phyloP scores from a whole-genome alignment of 2,888 invertebrate genomes.

The Thyatira batis region DNA sequence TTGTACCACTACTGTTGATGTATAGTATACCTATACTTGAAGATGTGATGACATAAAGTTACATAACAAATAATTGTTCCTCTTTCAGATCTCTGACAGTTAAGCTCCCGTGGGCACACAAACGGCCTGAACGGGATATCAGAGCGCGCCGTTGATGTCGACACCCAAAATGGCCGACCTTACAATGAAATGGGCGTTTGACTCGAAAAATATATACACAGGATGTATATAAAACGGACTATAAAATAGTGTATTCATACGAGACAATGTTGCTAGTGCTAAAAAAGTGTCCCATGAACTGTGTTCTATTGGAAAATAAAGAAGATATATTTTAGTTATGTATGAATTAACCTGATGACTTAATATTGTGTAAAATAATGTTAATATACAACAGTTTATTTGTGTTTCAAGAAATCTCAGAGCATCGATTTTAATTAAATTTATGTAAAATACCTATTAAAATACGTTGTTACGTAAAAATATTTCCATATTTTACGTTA shows the following conservation, averaged over 20 bases:
- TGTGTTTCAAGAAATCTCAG: not conserved
- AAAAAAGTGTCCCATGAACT: not conserved
- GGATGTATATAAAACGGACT: constrained; percentile 2
- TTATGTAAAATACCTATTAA: too few species aligned
- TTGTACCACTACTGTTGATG: too few species aligned
- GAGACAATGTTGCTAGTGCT: not conserved
- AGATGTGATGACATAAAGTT: not conserved
- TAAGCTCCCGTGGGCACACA: constrained; percentile 74
- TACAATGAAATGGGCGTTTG: constrained; percentile 75
- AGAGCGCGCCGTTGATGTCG: constrained; percentile 61
- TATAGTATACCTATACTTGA: not conserved
- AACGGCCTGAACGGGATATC: constrained; percentile 77
- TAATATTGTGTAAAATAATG: not conserved
- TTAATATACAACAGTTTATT: not conserved
- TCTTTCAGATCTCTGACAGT: constrained; percentile 75
- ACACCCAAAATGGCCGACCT: constrained; percentile 56
- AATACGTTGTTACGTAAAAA: too few species aligned
- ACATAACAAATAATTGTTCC: constrained; percentile 1
- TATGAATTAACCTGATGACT: not conserved
- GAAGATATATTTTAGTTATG: not conserved
- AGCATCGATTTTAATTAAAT: not conserved
- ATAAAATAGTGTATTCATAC: constrained; percentile 1
- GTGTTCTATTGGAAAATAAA: not conserved
- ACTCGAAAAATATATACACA: constrained; percentile 9
- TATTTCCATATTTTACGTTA: too few species aligned